A percentile compares a stretch with the other conserved stretches of the same genome.
Evolutionary conservation across 2,797 vertebrate species (phyloP).

Genomic region (Pseudopleuronectes americanus): DNA sequence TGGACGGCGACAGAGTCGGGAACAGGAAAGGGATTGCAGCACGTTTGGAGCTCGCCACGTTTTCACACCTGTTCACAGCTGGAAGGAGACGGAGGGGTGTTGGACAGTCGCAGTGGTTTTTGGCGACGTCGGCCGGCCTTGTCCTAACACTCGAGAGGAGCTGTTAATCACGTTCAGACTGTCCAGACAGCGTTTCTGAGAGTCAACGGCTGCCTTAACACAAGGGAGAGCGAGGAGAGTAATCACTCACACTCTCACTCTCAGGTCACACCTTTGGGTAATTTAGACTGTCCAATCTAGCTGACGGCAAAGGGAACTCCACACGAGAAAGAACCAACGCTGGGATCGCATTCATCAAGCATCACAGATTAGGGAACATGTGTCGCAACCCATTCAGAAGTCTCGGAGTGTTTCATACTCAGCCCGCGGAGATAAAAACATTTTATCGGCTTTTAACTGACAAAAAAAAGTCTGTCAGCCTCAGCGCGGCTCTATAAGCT

Average conservation of each 20-base stretch:
- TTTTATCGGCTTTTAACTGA: conserved; percentile 25
- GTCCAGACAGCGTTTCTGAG: conserved; percentile 43
- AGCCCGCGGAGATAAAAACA: conserved; percentile 2
- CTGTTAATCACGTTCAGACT: conserved; percentile 54
- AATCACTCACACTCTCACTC: conserved; percentile 41
- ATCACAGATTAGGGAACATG: conserved; percentile 11
- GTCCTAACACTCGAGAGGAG: conserved; percentile 42
- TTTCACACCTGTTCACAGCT: conserved; percentile 49
- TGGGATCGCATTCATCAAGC: conserved; percentile 6
- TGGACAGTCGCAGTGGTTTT: conserved; percentile 36
- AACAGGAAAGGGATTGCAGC: background rate
- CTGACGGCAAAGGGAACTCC: conserved; percentile 7
- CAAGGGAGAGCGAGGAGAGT: conserved; percentile 18
- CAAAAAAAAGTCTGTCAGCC: conserved; percentile 26
- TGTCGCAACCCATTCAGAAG: background rate
- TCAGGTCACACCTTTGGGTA: conserved; percentile 24
- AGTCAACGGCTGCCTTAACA: conserved; percentile 9
- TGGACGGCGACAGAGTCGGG: background rate
- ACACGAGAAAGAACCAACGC: background rate
- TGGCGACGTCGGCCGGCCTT: conserved; percentile 5
- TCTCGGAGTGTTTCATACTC: conserved; percentile 2
- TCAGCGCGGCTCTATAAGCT: conserved; percentile 25
- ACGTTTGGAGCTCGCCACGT: conserved; percentile 30
- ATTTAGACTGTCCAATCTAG: conserved; percentile 24
- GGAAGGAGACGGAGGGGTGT: conserved; percentile 18